Evolutionary conservation across 2,888 invertebrate genomes (phyloP), one percentile per base, ranked within the genome.

Genomic region (Perithous albicinctus): DNA sequence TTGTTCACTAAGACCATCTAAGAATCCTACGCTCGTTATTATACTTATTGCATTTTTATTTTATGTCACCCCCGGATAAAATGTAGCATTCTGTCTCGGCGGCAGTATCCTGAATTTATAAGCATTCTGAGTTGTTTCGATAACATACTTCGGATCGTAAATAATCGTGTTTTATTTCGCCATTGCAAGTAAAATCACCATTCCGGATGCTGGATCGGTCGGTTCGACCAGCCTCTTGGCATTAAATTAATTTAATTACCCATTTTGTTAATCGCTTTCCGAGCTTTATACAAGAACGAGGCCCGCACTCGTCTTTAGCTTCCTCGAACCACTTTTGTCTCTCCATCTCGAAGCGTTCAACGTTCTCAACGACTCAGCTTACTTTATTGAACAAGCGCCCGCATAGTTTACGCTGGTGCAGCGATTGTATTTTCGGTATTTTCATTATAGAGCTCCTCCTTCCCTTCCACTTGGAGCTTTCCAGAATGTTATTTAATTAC

Each of bases 181-280:
- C 73, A 41, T n/a, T 41, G 51, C 54, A n/a, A 69, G 77, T 23
- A 41, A 74, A 69, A 73, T 73, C 61, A 54, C 59, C 61, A 5
- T 61, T 46, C n/a, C 18, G 64, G 29, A 23, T 38, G 56, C 48
- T 59, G 23, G 20, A 46, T 56, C 59, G 38, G n/a, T 32, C 7
- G 26, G 63, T 41, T 7, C 56, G 18, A 38, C 48, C 29, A 41
- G 56, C 54, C 56, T 74, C 54, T 10, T 32, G 41, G 59, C 74
- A 41, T 78, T 74, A 70, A 75, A 74, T 78, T 69, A 82, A 78
- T 82, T 78, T 70, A 69, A 82, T 82, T 75, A 70, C 74, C 69
- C 74, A 70, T 78, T 82, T 82, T 77, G 80, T 77, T 78, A 82
- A 78, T 82, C 81, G 48, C 59, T 48, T 32, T 61, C n/a, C 48